Evolutionary conservation across 2,113 vertebrate species (phyloP), one percentile per base, ranked within the genome.

Genomic region (Heptranchias perlo): DNA sequence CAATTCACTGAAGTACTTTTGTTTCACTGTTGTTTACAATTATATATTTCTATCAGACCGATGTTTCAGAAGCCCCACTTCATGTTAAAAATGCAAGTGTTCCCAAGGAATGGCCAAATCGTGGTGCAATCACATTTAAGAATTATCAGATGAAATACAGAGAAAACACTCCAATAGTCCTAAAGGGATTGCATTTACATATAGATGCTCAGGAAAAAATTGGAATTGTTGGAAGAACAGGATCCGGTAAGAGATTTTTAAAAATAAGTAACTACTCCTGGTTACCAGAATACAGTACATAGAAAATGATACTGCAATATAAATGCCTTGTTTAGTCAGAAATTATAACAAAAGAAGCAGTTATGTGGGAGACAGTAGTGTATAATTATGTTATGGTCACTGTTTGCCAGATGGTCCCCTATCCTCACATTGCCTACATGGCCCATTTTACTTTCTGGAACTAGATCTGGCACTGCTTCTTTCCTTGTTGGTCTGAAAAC

Each of bases 71-170:
- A 94, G 96, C 96, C 1, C 96, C 97, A 35, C 97, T 97, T 73
- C 95, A 96, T 25, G 25, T 97, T 49, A 96, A 96, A 54, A 96
- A 96, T 13, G 96, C 96, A 25, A 64, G 96, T 28, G 97, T 97
- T 96, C 97, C 98, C 21, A 95, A 96, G 0, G 95, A 96, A 95
- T 99, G 98, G 98, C 98, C 98, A 6, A 96, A 96, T 69, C 96
- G 28, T 0, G 98, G 98, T 89, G 96, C 98, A 94, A 98, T 98
- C 96, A 97, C 96, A 13, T 98, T 98, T 97, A 96, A 96, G 96
- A 96, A 97, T 96, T 99, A 98, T 92, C 96, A 96, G 94, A 98
- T 98, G 98, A 98, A 97, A 96, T 98, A 98, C 96, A 97, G 98
- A 96, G 96, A 98, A 94, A 97, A 98, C 64, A 98, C 97, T 0